Conservation (phyloP, 2,113 vertebrate genomes). For the Alosa alosa region DNA sequence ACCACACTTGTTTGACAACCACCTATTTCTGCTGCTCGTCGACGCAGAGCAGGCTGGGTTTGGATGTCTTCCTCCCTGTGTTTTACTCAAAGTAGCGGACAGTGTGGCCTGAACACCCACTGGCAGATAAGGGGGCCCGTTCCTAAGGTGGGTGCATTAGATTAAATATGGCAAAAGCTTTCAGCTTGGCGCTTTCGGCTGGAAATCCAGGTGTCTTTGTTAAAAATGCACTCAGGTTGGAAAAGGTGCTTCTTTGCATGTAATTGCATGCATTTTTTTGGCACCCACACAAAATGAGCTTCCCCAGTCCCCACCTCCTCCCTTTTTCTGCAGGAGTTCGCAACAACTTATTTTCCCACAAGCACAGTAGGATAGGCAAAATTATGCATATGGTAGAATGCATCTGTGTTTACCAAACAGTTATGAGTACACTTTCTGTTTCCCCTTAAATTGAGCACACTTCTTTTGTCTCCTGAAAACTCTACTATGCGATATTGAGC, state of each 20-base stretch:
- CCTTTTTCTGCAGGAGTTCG: constrained; percentile 34
- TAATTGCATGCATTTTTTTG: constrained; percentile 58
- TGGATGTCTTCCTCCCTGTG: background rate
- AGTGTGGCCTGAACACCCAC: background rate
- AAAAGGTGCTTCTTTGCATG: constrained; percentile 51
- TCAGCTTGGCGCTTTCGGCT: constrained; percentile 53
- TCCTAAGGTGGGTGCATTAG: constrained; percentile 32
- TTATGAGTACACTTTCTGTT: background rate
- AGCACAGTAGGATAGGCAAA: constrained; percentile 43
- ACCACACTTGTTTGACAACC: background rate
- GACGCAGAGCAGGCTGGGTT: background rate
- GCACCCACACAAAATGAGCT: constrained; percentile 52
- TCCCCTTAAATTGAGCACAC: background rate
- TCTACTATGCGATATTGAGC: background rate
- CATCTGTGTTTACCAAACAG: constrained; percentile 23
- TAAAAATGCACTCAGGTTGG: constrained; percentile 45
- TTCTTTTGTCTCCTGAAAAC: background rate
- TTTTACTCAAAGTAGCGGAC: background rate
- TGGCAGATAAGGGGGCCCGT: background rate
- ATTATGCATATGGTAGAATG: constrained; percentile 52
- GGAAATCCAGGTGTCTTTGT: constrained; percentile 64
- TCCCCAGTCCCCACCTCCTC: background rate
- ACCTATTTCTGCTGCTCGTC: background rate
- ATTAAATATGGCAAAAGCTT: constrained; percentile 57
- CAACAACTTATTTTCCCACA: constrained; percentile 39